These are phyloP conservation scores for Premnoplex brunnescens DNA, from an alignment of 2,797 vertebrate genomes.

Conservation along the genomic window DNA sequence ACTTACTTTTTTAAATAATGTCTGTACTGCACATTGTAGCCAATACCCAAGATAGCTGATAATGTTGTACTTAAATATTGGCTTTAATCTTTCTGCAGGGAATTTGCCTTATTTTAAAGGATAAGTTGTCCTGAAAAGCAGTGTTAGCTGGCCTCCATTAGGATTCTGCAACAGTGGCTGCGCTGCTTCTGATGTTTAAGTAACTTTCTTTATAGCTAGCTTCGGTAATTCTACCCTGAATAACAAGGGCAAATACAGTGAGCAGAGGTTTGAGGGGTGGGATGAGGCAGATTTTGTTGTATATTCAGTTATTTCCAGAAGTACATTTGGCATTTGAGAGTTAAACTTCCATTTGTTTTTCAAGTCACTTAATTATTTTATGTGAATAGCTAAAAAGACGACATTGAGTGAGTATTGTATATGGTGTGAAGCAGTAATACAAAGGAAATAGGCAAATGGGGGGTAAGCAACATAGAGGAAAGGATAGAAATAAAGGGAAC, in stretches of 20 bases:
- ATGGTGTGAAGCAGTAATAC: neutral
- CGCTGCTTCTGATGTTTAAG: neutral
- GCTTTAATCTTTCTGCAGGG: neutral
- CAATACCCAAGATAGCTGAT: neutral
- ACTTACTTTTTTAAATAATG: neutral
- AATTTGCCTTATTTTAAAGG: neutral
- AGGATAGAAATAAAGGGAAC: neutral
- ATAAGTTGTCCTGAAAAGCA: neutral
- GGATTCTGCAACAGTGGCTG: accelerated
- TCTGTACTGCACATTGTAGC: neutral
- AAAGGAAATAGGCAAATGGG: neutral
- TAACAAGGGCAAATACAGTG: neutral
- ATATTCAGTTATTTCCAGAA: neutral
- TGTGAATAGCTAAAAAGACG: neutral
- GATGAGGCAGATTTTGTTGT: neutral
- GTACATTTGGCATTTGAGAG: neutral
- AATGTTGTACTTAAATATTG: neutral
- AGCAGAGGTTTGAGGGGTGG: neutral
- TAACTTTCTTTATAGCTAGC: neutral
- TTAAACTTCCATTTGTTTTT: neutral
- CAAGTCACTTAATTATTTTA: neutral
- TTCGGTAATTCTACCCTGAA: neutral
- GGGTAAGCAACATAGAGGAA: neutral
- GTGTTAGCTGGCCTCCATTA: neutral
- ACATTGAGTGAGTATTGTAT: neutral